phyloP scores from a whole-genome alignment of 2,797 vertebrate species.

The Falco biarmicus region DNA sequence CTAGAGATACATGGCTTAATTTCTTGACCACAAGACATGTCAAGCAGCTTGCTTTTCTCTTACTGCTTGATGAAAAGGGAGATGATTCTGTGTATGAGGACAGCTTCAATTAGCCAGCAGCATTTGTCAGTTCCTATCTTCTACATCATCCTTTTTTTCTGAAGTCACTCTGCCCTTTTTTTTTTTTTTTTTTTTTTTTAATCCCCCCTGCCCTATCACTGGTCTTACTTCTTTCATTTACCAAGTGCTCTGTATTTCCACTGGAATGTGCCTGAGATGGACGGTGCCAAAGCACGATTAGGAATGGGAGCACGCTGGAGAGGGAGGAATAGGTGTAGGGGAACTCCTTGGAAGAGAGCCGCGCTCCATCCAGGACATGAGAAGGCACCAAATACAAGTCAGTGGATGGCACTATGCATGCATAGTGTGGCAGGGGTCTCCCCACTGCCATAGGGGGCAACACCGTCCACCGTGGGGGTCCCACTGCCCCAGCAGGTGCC shows the following conservation, averaged over 20 bases:
- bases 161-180: neutral
- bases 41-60: neutral
- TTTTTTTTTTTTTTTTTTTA: neutral
- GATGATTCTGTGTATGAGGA: neutral
- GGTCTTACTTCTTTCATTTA: neutral
- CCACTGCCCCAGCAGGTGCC: neutral
- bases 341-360: neutral
- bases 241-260: too few species aligned
- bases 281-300: neutral
- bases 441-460: neutral
- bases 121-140: neutral
- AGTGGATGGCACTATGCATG: fast-evolving
- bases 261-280: fast-evolving
- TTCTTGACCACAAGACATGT: neutral
- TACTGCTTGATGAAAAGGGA: neutral
- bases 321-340: neutral
- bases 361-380: fast-evolving
- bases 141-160: neutral
- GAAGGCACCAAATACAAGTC: neutral
- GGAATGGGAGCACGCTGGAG: fast-evolving
- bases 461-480: neutral
- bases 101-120: neutral
- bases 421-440: neutral
- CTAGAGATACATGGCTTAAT: neutral
- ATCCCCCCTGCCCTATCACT: too few species aligned